phyloP scores from a whole-genome alignment of 2,888 invertebrate species.

The Busseola fusca region DNA sequence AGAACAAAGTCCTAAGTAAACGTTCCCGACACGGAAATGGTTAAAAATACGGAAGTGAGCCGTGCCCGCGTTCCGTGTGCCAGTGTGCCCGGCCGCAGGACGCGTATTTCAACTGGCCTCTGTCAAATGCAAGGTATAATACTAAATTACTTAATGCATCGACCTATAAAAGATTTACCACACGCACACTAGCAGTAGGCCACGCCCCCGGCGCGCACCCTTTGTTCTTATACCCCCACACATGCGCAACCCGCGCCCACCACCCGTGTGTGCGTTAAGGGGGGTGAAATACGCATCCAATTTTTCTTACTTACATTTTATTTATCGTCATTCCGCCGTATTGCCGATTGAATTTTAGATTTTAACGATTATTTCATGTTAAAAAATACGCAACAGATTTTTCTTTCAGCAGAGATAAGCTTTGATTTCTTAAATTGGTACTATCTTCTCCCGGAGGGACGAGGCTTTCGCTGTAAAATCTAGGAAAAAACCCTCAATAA shows the following conservation, averaged over 20 bases:
- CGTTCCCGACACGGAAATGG: constrained; percentile 49
- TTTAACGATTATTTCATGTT: constrained; percentile 71
- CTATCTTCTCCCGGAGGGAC: constrained; percentile 56
- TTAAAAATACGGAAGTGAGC: constrained; percentile 57
- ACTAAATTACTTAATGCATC: constrained; percentile 88
- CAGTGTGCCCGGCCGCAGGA: constrained; percentile 24
- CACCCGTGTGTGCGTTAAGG: constrained; percentile 72
- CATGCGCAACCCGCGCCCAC: constrained; percentile 72
- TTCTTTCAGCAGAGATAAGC: constrained; percentile 47
- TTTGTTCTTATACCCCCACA: constrained; percentile 79
- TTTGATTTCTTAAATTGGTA: constrained; percentile 60
- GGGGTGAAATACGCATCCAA: constrained; percentile 79
- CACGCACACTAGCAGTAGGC: constrained; percentile 75
- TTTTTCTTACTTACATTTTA: constrained; percentile 82
- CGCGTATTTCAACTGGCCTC: constrained; percentile 64
- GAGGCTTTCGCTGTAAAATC: constrained; percentile 53
- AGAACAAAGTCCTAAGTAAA: constrained; percentile 54
- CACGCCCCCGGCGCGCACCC: constrained; percentile 75
- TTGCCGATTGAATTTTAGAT: constrained; percentile 69
- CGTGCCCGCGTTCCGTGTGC: background rate
- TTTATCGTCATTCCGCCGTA: constrained; percentile 68
- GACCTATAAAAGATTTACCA: constrained; percentile 88
- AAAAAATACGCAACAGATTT: constrained; percentile 61
- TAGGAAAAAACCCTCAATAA: constrained; percentile 69
- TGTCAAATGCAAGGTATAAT: constrained; percentile 86